Evolutionary conservation across 2,797 vertebrate species (phyloP).

Genomic region (Margarornis squamiger): DNA sequence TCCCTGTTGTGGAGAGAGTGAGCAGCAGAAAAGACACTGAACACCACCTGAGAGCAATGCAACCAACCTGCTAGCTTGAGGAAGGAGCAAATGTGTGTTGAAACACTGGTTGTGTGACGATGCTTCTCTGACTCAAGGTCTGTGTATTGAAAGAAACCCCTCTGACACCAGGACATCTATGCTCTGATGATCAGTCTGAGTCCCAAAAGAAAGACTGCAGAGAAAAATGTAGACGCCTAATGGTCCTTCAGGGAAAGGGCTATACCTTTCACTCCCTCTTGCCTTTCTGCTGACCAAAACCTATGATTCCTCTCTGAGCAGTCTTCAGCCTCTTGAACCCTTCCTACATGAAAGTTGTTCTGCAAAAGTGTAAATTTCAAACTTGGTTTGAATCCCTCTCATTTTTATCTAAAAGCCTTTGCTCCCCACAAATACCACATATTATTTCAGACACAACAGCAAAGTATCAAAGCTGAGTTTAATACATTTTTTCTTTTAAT

Average conservation of each 20-base stretch:
- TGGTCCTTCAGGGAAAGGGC: background rate
- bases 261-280: background rate
- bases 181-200: background rate
- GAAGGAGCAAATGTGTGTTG: background rate
- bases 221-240: background rate
- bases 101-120: background rate
- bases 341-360: background rate
- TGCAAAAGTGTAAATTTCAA: background rate
- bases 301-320: background rate
- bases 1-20: background rate
- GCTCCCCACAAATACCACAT: background rate
- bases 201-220: background rate
- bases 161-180: background rate
- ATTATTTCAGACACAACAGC: background rate
- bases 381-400: background rate
- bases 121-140: background rate
- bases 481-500: slow-evolving; percentile 22
- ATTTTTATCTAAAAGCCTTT: slow-evolving; percentile 12
- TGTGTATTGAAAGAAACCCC: background rate
- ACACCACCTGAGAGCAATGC: background rate
- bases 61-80: background rate
- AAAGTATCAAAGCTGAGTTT: background rate
- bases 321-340: background rate
- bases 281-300: background rate
- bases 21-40: background rate